Percentiles rank a stretch among this genome's conserved stretches.
Evolutionary conservation across 2,888 invertebrate species (phyloP).

Genomic region (Fragum whitleyi): DNA sequence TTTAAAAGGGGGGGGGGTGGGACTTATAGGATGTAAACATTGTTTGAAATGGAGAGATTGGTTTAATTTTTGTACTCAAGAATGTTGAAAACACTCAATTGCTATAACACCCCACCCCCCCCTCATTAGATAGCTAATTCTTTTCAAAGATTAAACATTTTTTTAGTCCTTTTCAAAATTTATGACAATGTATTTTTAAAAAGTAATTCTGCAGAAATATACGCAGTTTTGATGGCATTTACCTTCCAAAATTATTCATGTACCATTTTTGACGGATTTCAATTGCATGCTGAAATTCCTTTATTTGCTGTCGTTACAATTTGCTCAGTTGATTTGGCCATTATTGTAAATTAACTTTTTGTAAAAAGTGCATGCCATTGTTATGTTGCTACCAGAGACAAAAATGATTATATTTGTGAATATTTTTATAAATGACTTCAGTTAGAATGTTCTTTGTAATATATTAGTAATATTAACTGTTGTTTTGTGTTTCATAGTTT

Average conservation of each 20-base stretch:
- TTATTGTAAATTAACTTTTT: slow-evolving; percentile 14
- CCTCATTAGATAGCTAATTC: too few relatives aligned
- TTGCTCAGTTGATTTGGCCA: slow-evolving; percentile 27
- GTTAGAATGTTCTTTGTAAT: slow-evolving; percentile 24
- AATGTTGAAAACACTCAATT: too few relatives aligned
- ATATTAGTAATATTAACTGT: slow-evolving; percentile 28
- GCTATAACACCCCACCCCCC: too few relatives aligned
- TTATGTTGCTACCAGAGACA: slow-evolving; percentile 23
- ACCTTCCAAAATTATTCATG: not conserved
- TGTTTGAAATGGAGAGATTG: too few relatives aligned
- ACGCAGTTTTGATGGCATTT: slow-evolving; percentile 25
- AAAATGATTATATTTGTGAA: slow-evolving; percentile 47
- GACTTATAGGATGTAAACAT: too few relatives aligned
- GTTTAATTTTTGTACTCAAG: too few relatives aligned
- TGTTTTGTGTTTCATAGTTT: slow-evolving; percentile 42
- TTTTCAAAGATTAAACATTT: too few relatives aligned
- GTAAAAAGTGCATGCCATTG: slow-evolving; percentile 18
- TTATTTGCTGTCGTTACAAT: not conserved
- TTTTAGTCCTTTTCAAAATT: too few relatives aligned
- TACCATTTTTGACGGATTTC: slow-evolving; percentile 10
- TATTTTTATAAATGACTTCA: slow-evolving; percentile 52
- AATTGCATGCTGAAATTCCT: slow-evolving; percentile 12
- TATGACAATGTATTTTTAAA: too few relatives aligned
- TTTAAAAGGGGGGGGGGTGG: too few relatives aligned
- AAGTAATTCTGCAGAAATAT: too few relatives aligned